Evolutionary conservation across 92 coral and sea anemone species (phyloP), one percentile per base, ranked within the genome.

Genomic region (Phenganax subtilis): DNA sequence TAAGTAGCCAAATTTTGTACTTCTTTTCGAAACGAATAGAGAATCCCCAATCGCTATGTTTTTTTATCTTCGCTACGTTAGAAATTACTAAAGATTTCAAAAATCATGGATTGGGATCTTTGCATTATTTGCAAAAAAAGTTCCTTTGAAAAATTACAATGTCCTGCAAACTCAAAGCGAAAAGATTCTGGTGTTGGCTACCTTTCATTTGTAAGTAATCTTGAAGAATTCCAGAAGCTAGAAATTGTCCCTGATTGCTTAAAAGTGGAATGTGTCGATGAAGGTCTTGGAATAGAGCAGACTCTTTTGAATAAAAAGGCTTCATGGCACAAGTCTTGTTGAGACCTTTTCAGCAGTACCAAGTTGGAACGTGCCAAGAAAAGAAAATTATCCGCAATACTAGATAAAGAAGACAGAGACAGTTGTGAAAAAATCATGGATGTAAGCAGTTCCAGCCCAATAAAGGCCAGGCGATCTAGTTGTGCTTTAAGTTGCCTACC

Each of bases 311-410:
- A 69, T 30, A 31, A 80, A 57, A 80, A 80, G 59, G 84, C 84
- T 63, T 65, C 74, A 25, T 80, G 60, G 72, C 84, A 80, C 84
- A 85, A 85, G 47, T 84, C 80, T 12, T 87, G 93, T 74, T 47
- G 85, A 74, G 84, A 87, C 31, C 72, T 29, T 14, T 74, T 79
- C 56, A 87, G 77, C 66, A 83, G 71, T 72, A 85, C 85, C 7
- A 75, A 90, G 76, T 30, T 90, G 37, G 66, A 85, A 17, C 75
- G 84, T 9, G 89, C 82, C 7, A 75, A 37, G 80, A 81, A 83
- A 44, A 74, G 86, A 80, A 89, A 80, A 64, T 6, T n/a, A 85
- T 70, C 81, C 17, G 76, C 84, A 81, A 72, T 82, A 30, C 37
- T 55, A 52, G 87, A 72, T 55, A 87, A 51, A 73, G 83, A 81